phyloP scores from a whole-genome alignment of 1,140 invertebrate genomes.

The Drosophila burlai region DNA sequence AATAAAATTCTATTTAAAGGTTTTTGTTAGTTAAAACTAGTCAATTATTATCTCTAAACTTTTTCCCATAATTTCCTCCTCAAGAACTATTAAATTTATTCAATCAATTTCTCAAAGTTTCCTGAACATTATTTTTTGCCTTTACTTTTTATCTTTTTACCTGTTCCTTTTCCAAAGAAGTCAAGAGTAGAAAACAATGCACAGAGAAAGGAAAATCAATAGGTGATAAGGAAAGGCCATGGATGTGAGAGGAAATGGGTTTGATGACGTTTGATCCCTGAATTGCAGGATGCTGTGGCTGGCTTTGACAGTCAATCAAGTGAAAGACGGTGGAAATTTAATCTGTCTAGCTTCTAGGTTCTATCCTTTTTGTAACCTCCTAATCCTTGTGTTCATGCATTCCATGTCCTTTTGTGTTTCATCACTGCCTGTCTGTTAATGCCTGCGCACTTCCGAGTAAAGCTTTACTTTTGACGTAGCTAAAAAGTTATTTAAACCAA shows the following conservation, averaged over 20 bases:
- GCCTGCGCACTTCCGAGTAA: constrained; percentile 9
- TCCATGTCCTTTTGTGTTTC: constrained; percentile 1
- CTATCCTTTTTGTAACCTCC: neutral
- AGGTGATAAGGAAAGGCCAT: constrained; percentile 7
- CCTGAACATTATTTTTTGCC: constrained; percentile 26
- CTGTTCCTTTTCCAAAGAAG: neutral
- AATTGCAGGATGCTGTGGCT: constrained; percentile 16
- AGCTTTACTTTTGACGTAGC: neutral
- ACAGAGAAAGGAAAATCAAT: constrained; percentile 36
- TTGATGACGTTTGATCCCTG: constrained; percentile 16
- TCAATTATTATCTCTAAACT: no score
- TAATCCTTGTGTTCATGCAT: neutral
- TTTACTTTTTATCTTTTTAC: neutral
- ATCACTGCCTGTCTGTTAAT: constrained; percentile 4
- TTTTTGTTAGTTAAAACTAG: no score
- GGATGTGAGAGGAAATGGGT: neutral
- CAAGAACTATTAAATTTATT: neutral
- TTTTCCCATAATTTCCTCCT: neutral
- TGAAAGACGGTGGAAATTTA: constrained; percentile 30
- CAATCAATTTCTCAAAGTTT: constrained; percentile 8
- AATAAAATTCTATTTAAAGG: no score
- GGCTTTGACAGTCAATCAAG: constrained; percentile 59
- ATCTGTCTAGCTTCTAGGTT: constrained; percentile 36
- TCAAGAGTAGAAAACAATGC: constrained; percentile 2
- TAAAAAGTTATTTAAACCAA: neutral